Conservation (phyloP, 2,797 vertebrate genomes). For the Enteromius radiatus region DNA sequence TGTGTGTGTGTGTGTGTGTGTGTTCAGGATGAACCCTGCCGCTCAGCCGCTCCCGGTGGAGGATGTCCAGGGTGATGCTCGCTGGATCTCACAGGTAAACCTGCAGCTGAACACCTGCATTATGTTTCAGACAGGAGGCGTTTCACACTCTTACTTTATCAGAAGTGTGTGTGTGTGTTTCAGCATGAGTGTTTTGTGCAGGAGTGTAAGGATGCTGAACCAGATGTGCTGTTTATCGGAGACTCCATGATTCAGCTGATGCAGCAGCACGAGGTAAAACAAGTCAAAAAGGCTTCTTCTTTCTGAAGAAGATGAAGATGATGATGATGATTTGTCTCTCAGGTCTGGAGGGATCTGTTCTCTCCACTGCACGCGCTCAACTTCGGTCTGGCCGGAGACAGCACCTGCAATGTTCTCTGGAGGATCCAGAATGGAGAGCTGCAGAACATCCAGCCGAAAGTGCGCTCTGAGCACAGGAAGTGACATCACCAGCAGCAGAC, state of each 20-base stretch:
- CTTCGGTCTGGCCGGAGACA: conserved; percentile 84
- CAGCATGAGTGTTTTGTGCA: background rate
- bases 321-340: conserved; percentile 73
- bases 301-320: background rate
- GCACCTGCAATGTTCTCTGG: conserved; percentile 93
- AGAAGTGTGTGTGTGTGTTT: background rate
- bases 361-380: conserved; percentile 93
- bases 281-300: too few species aligned
- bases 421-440: conserved; percentile 94
- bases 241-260: background rate
- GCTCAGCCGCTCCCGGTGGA: conserved; percentile 67
- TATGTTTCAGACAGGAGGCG: too few species aligned
- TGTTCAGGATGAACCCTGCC: background rate
- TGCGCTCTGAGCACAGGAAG: conserved; percentile 53
- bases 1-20: background rate
- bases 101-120: too few species aligned
- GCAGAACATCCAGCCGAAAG: conserved; percentile 94
- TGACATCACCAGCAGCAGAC: background rate
- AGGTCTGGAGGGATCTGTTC: conserved; percentile 27
- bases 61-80: conserved; percentile 88
- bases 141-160: background rate
- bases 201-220: background rate
- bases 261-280: background rate
- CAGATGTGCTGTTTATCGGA: conserved; percentile 66
- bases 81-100: conserved; percentile 85